Conservation (phyloP, 2,888 invertebrate species). For the Cerceris rybyensis region DNA sequence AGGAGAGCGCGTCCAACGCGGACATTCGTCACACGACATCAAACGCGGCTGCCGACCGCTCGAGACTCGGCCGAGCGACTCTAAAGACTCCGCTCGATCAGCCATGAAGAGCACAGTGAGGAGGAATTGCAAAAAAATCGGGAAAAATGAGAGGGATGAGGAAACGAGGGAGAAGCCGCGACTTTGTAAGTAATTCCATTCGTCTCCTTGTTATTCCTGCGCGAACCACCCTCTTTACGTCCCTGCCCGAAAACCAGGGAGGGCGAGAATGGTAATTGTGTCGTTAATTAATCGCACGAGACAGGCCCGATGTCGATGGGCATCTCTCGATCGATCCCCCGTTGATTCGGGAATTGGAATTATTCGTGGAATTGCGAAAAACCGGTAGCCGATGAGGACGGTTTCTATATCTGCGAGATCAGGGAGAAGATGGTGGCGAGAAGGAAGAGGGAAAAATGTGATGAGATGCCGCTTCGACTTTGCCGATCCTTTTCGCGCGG, state of each 20-base stretch:
- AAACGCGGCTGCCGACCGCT: conserved; percentile 80
- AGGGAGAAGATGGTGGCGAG: neutral
- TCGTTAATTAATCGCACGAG: conserved; percentile 7
- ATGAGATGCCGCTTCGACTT: neutral
- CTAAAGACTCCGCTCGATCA: conserved; percentile 80
- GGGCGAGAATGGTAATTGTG: conserved; percentile 17
- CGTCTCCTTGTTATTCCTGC: conserved; percentile 25
- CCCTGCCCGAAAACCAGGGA: neutral
- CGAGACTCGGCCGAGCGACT: conserved; percentile 78
- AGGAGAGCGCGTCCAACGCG: conserved; percentile 80
- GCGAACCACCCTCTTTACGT: neutral
- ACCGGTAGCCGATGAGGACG: neutral
- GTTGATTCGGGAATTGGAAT: too few species aligned
- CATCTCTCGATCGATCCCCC: too few species aligned
- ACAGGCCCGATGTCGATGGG: neutral
- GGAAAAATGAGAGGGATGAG: conserved; percentile 65
- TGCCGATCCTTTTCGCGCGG: neutral
- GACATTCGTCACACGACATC: conserved; percentile 82
- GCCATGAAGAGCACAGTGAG: conserved; percentile 76
- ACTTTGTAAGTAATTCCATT: conserved; percentile 59
- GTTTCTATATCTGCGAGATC: neutral
- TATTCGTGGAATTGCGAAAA: neutral
- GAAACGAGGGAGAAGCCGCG: conserved; percentile 53
- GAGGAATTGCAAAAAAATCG: conserved; percentile 68
- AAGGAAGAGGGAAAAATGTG: neutral